Base-by-base conservation (phyloP, 2,888 invertebrate species). In the Zhuqinia jingwanae region DNA sequence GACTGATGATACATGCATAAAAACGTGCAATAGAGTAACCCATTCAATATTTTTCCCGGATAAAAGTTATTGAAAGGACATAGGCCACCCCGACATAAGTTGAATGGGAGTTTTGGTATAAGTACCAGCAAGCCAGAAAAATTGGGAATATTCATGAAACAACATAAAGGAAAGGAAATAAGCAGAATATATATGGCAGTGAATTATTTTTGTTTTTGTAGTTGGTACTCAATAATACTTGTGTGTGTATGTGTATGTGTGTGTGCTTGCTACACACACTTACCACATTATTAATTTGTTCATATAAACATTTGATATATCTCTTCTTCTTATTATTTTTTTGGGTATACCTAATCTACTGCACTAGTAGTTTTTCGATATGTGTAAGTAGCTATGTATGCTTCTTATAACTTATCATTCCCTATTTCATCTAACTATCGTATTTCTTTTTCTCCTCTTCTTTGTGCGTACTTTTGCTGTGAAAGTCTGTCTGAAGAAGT, bases 1-100 rank as follows among this genome's bases (percentile, higher is more conserved):
- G 82, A 83, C 75, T 76, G 75, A 75, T 76, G 75, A 50, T 42
- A 50, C 73, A 81, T 81, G 73, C 47, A 80, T 45, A 78, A 78
- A 78, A 45, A n/a, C n/a, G n/a, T 42, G 30, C 73, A 73, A 56
- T 60, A 36, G 73, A 45, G 58, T 42, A 53, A 56, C 70, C 79
- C 50, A 76, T 58, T 36, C 58, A 42, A 58, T 58, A 42, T 58
- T 56, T 58, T 56, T 20, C 76, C n/a, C n/a, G 47, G 45, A 25
- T n/a, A 60, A 20, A 58, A 77, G 77, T 60, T 77, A 36, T 42
- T 42, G 8, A 77, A 53, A 36, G 22, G 17, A 60, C 0, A 45
- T 20, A 45, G 47, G 17, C 68, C 68, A 20, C 30, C 17, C 20
- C 53, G 75, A 53, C 50, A 27, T 20, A 22, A 22, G n/a, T 13